phyloP scores from a whole-genome alignment of 2,113 vertebrate genomes.

The Cyprinodon brontotheroides region DNA sequence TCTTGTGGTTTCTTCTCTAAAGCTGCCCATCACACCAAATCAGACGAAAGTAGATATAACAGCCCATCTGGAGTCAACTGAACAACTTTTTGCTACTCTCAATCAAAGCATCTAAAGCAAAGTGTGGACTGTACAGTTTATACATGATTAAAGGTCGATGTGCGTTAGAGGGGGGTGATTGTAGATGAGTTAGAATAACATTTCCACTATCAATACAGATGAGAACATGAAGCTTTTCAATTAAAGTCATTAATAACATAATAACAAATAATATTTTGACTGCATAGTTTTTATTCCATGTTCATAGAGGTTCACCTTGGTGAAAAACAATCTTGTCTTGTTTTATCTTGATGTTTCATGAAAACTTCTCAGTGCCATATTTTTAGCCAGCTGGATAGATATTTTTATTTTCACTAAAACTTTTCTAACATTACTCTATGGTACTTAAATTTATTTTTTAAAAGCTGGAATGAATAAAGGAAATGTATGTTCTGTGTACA shows the following conservation, averaged over 20 bases:
- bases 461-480: not conserved
- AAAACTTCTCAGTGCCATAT: not conserved
- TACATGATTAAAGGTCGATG: not conserved
- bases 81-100: not conserved
- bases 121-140: not conserved
- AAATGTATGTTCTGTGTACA: not conserved
- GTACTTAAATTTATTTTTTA: not conserved
- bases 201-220: no score
- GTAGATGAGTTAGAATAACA: no score
- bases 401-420: not conserved
- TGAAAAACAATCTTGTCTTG: no score
- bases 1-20: not conserved
- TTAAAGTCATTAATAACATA: no score
- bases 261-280: no score
- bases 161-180: not conserved
- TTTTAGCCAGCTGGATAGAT: no score
- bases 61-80: conserved; percentile 16
- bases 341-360: no score
- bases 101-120: not conserved
- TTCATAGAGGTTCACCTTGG: no score
- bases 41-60: conserved; percentile 14
- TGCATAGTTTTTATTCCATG: no score
- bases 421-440: not conserved
- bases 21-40: not conserved
- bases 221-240: no score